phyloP scores from a whole-genome alignment of 1,140 invertebrate species.

The Temnothorax longispinosus region DNA sequence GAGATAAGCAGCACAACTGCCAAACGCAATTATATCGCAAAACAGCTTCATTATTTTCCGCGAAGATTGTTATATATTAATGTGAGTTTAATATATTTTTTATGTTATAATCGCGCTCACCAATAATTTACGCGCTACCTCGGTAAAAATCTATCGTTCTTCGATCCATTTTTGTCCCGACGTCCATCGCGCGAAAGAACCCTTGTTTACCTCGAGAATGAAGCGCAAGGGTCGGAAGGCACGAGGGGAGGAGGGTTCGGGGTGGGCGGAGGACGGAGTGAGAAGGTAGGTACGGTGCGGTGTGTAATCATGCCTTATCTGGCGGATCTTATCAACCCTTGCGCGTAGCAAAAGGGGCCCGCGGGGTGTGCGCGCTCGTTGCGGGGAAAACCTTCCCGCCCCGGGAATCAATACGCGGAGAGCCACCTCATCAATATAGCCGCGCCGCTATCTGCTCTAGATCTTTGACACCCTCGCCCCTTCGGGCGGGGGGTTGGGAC shows the following conservation, averaged over 20 bases:
- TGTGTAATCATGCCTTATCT: slow-evolving; percentile 84
- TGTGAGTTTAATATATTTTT: background rate
- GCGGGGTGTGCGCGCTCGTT: slow-evolving; percentile 60
- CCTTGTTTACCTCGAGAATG: slow-evolving; percentile 54
- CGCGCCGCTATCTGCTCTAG: slow-evolving; percentile 74
- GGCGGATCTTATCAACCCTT: slow-evolving; percentile 76
- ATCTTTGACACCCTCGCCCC: slow-evolving; percentile 77
- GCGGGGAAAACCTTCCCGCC: slow-evolving; percentile 55
- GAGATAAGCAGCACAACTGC: background rate
- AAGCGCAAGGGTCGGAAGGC: slow-evolving; percentile 32
- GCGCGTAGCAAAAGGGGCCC: slow-evolving; percentile 75
- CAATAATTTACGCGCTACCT: background rate
- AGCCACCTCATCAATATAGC: slow-evolving; percentile 76
- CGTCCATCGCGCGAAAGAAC: slow-evolving; percentile 40
- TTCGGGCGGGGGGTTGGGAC: slow-evolving; percentile 15
- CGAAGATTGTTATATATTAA: background rate
- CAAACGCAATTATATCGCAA: background rate
- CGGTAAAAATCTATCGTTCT: background rate
- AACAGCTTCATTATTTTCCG: background rate
- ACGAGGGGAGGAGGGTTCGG: background rate
- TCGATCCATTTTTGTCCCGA: slow-evolving; percentile 42
- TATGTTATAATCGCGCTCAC: background rate
- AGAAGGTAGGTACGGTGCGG: slow-evolving; percentile 71
- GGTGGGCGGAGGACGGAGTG: slow-evolving; percentile 9
- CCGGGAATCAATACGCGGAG: slow-evolving; percentile 82